These are phyloP conservation scores for Siderastrea radians DNA, from an alignment of 92 coral and sea anemone species.

Conservation along the genomic window DNA sequence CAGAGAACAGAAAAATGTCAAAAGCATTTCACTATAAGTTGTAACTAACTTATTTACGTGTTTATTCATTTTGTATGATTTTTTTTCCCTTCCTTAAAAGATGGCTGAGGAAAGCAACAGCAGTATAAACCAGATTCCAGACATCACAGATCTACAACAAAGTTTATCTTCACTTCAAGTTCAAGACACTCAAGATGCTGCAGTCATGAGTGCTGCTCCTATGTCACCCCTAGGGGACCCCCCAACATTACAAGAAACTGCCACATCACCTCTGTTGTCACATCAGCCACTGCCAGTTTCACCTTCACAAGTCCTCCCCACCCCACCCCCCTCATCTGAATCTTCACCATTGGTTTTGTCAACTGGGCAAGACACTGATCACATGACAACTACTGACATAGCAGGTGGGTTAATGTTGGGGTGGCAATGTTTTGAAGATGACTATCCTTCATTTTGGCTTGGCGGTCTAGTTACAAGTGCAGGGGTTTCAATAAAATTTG, in stretches of 20 bases:
- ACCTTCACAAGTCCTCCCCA: constrained; percentile 77
- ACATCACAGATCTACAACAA: constrained; percentile 14
- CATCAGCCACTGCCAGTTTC: constrained; percentile 42
- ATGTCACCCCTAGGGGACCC: constrained; percentile 59
- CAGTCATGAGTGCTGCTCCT: constrained; percentile 16
- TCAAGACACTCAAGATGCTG: constrained; percentile 13
- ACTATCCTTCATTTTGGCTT: too few species aligned
- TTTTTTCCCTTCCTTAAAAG: not conserved
- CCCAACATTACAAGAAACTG: not conserved
- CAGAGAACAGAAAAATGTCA: too few species aligned
- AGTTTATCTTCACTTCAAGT: constrained; percentile 29
- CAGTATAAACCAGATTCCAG: constrained; percentile 51
- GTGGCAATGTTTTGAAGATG: too few species aligned
- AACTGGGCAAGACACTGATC: not conserved
- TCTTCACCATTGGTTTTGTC: constrained; percentile 65
- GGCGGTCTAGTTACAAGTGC: too few species aligned
- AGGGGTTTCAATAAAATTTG: too few species aligned
- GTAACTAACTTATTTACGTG: not conserved
- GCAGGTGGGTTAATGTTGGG: constrained; percentile 14
- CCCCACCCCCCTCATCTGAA: constrained; percentile 90
- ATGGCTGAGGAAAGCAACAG: constrained; percentile 4
- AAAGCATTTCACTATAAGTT: too few species aligned
- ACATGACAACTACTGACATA: not conserved
- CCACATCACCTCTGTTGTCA: constrained; percentile 36
- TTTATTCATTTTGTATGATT: not conserved